Evolutionary conservation across 2,113 vertebrate species (phyloP), one percentile per base, ranked within the genome.

Genomic region (Lamprologus lemairii): DNA sequence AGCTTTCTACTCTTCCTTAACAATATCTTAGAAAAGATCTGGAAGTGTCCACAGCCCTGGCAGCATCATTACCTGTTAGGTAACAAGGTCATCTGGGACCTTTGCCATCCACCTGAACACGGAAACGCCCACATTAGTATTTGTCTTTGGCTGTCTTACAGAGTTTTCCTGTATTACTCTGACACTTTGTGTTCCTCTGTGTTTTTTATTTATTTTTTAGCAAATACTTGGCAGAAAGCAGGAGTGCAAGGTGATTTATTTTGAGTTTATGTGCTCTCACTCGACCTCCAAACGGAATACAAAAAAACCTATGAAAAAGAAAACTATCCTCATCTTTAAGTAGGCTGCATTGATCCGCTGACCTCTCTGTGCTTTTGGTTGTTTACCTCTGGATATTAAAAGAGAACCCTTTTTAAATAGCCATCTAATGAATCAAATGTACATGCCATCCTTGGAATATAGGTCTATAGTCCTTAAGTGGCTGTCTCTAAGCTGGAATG

Each of bases 61-160:
- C 94, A 94, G 86, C 91, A 92, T 95, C 95, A 91, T 49, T 73
- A 79, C 85, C 87, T 84, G 94, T 96, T 96, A 95, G 92, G 94
- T 94, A 96, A 97, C 88, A 71, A 26, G 45, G 91, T 91, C 93
- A 95, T 94, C 92, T 89, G 93, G 95, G 94, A 95, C 94, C 94
- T 92, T 85, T 96, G 96, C 95, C 96, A 94, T 96, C 95, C 94
- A 90, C 65, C 93, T 92, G 90, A 97, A 95, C 93, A 92, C 91
- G 93, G 94, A 95, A 95, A 95, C 92, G 63, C 91, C 91, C 89
- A 89, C 93, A 53, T 92, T 75, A 60, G 60, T 75, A 68, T 83
- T 71, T 53, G 63, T 87, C 51, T 81, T 71, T 71, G 71, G 49
- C 83, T 71, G 49, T 58, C 83, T 90, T 87, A 83, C 84, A 80